Evolutionary conservation across 2,113 vertebrate genomes (phyloP).

Genomic region (Apus apus): DNA sequence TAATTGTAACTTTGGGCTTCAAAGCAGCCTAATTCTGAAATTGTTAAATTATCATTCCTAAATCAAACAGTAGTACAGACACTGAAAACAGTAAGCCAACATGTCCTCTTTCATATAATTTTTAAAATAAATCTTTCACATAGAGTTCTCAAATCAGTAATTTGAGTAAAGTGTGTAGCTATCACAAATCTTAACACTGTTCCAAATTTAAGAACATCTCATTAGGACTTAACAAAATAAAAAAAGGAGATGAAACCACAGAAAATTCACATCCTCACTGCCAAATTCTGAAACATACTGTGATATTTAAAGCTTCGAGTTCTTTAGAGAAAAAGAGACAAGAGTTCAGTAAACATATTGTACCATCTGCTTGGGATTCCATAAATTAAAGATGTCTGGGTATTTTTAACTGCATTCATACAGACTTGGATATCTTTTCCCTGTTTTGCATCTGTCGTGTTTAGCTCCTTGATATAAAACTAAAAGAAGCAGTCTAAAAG

Average conservation of each 20-base stretch:
- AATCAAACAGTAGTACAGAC: background rate
- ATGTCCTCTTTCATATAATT: background rate
- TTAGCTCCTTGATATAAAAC: slow-evolving; percentile 22
- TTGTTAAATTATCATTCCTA: background rate
- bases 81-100: background rate
- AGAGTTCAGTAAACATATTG: slow-evolving; percentile 63
- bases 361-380: slow-evolving; percentile 71
- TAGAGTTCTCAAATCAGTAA: background rate
- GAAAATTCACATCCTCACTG: background rate
- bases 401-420: slow-evolving; percentile 63
- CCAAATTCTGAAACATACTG: slow-evolving; percentile 28
- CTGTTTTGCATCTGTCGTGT: slow-evolving; percentile 44
- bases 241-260: background rate
- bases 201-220: background rate
- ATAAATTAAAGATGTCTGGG: slow-evolving; percentile 70
- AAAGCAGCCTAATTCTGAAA: background rate
- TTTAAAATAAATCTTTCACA: background rate
- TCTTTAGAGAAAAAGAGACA: slow-evolving; percentile 44
- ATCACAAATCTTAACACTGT: background rate
- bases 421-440: slow-evolving; percentile 34
- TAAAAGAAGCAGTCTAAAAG: background rate
- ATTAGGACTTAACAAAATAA: background rate
- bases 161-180: background rate
- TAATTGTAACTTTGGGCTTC: background rate
- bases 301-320: slow-evolving; percentile 60